These are phyloP conservation scores for Catotricha subobsoleta DNA, from an alignment of 2,888 invertebrate species.

Conservation along the genomic window DNA sequence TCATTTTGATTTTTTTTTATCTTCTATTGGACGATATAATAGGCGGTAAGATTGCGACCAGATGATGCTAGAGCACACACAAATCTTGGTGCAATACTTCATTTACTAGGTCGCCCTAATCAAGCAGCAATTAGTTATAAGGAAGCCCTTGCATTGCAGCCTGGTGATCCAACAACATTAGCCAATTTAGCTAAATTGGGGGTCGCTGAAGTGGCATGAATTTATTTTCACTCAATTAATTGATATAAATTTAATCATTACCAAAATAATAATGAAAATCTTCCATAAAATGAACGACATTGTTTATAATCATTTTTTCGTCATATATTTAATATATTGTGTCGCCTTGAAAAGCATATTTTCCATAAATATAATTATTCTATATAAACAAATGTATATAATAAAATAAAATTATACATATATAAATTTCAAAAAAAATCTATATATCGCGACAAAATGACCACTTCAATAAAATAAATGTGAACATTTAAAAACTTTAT, in stretches of 20 bases:
- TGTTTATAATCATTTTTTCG: too few relatives aligned
- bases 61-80: conserved; percentile 82
- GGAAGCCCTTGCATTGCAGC: conserved; percentile 68
- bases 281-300: too few relatives aligned
- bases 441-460: too few relatives aligned
- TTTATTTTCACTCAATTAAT: not conserved
- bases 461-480: too few relatives aligned
- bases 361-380: too few relatives aligned
- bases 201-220: conserved; percentile 11
- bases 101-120: conserved; percentile 74
- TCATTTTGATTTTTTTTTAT: not conserved
- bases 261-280: not conserved
- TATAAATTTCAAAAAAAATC: too few relatives aligned
- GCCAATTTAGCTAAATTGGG: conserved; percentile 68
- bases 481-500: too few relatives aligned
- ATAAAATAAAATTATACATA: too few relatives aligned
- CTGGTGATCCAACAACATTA: conserved; percentile 72
- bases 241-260: not conserved
- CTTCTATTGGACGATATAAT: not conserved
- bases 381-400: too few relatives aligned
- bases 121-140: conserved; percentile 78
- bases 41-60: conserved; percentile 32
- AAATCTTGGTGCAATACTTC: conserved; percentile 87
- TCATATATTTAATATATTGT: too few relatives aligned
- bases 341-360: too few relatives aligned